These are phyloP conservation scores for Drosophila ogumai DNA, from an alignment of 1,140 invertebrate species.

Conservation along the genomic window DNA sequence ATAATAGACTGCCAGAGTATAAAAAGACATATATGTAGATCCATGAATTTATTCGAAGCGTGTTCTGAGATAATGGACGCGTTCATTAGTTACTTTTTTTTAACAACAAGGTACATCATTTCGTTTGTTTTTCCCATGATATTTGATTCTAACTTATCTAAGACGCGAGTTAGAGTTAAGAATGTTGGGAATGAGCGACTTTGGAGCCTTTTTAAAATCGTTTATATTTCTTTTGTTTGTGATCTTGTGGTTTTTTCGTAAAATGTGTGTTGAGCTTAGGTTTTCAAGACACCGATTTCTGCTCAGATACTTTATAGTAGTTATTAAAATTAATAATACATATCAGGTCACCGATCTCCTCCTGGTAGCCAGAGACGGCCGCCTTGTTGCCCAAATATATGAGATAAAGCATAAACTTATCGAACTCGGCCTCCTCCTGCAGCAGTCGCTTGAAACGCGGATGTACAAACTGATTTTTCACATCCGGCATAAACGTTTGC, in stretches of 20 bases:
- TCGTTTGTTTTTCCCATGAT: neutral
- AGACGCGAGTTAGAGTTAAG: neutral
- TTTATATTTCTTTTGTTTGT: neutral
- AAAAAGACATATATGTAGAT: neutral
- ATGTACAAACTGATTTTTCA: constrained; percentile 63
- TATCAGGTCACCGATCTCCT: constrained; percentile 79
- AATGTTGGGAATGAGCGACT: neutral
- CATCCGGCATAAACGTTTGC: constrained; percentile 56
- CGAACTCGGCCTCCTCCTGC: constrained; percentile 75
- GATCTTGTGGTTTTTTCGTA: neutral
- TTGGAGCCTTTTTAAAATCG: neutral
- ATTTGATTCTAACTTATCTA: constrained; percentile 11
- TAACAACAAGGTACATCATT: constrained; percentile 4
- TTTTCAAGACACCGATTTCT: constrained; percentile 1
- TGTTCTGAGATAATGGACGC: constrained; percentile 1
- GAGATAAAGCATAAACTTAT: constrained; percentile 78
- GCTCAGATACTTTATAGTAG: constrained; percentile 66
- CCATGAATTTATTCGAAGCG: constrained; percentile 10
- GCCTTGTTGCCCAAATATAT: constrained; percentile 83
- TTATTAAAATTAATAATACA: constrained; percentile 80
- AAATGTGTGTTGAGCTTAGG: neutral
- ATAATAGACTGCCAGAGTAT: too few relatives aligned
- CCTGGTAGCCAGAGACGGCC: constrained; percentile 75
- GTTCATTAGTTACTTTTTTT: neutral
- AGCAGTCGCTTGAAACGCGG: constrained; percentile 70